phyloP scores from a whole-genome alignment of 2,113 vertebrate species.

The Cynoglossus semilaevis region DNA sequence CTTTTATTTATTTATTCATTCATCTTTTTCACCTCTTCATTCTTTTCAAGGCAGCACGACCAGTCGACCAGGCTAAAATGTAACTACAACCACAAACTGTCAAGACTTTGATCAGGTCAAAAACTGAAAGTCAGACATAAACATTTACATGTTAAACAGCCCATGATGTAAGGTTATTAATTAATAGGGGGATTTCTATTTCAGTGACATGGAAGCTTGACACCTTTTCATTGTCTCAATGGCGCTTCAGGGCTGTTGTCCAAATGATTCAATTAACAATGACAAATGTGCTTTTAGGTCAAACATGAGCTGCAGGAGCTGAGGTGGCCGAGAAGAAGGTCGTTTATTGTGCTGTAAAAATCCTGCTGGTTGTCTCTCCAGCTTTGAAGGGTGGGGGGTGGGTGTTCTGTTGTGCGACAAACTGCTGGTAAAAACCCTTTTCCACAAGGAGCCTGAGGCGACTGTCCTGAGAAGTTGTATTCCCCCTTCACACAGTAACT shows the following conservation, averaged over 20 bases:
- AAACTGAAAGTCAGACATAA: neutral
- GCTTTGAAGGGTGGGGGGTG: slow-evolving; percentile 22
- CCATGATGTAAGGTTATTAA: slow-evolving; percentile 41
- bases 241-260: slow-evolving; percentile 61
- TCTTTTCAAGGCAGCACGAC: no score
- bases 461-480: slow-evolving; percentile 60
- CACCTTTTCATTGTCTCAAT: slow-evolving; percentile 67
- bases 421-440: slow-evolving; percentile 70
- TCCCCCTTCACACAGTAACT: slow-evolving; percentile 53
- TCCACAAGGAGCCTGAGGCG: slow-evolving; percentile 58
- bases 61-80: no score
- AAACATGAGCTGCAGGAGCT: slow-evolving; percentile 60
- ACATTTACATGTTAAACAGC: slow-evolving; percentile 26
- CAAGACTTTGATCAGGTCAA: no score
- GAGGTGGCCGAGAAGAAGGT: slow-evolving; percentile 54
- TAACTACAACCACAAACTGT: no score
- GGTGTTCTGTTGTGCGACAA: slow-evolving; percentile 47
- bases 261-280: slow-evolving; percentile 63
- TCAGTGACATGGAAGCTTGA: slow-evolving; percentile 39
- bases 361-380: slow-evolving; percentile 57
- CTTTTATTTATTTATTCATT: no score
- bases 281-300: slow-evolving; percentile 59
- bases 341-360: slow-evolving; percentile 65
- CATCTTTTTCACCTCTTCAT: no score
- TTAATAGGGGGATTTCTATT: slow-evolving; percentile 58